These are phyloP conservation scores for Corythornis madagascariensis DNA, from an alignment of 2,113 vertebrate species.

Conservation along the genomic window DNA sequence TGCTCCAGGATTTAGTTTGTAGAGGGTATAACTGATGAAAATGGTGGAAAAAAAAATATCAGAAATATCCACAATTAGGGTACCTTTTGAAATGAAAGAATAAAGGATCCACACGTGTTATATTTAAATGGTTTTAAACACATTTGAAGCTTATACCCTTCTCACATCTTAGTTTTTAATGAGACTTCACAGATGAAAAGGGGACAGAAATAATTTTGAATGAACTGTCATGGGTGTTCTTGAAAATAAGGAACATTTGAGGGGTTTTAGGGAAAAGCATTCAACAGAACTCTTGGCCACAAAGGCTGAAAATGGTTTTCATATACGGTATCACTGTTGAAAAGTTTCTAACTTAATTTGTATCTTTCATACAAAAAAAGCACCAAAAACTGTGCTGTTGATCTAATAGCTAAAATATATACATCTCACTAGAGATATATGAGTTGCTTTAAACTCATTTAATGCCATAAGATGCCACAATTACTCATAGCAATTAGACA, in stretches of 20 bases:
- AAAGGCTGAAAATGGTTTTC: conserved; percentile 37
- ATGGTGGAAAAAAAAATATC: background rate
- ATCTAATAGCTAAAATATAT: background rate
- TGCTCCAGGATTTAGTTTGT: background rate
- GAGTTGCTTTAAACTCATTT: background rate
- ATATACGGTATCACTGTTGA: background rate
- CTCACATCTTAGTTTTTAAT: conserved; percentile 69
- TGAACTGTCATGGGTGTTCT: conserved; percentile 53
- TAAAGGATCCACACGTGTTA: conserved; percentile 64
- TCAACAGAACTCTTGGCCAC: conserved; percentile 35
- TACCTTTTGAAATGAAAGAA: conserved; percentile 54
- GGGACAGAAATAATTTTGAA: conserved; percentile 56
- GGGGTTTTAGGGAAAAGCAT: conserved; percentile 16
- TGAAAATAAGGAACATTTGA: conserved; percentile 62
- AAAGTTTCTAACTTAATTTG: conserved; percentile 29
- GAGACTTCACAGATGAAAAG: conserved; percentile 61
- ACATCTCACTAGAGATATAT: background rate
- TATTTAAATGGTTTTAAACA: conserved; percentile 53
- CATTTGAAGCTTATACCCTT: conserved; percentile 60
- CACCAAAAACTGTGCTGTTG: background rate
- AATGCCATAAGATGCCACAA: background rate
- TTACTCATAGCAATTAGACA: background rate
- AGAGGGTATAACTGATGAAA: conserved; percentile 32
- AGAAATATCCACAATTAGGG: conserved; percentile 60
- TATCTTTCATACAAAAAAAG: background rate